These are phyloP conservation scores for Pampusana beccarii DNA, from an alignment of 2,113 vertebrate species.

Conservation along the genomic window DNA sequence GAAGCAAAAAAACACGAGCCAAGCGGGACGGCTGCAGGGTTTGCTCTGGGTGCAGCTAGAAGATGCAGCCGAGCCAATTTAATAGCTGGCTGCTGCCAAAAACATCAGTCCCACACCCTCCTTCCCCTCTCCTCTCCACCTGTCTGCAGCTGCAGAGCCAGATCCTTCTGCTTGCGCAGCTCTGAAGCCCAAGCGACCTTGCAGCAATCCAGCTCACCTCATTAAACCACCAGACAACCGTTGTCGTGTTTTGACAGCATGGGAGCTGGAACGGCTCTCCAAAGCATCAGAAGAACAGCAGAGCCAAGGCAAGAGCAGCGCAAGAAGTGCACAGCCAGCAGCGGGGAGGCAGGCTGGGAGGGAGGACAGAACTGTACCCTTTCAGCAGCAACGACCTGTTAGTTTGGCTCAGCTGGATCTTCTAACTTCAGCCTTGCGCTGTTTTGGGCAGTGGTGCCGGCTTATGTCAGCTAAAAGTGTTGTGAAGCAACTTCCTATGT, in stretches of 20 bases:
- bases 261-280: neutral
- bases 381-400: conserved; percentile 2
- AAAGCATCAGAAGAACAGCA: neutral
- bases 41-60: neutral
- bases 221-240: neutral
- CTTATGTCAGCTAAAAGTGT: conserved; percentile 38
- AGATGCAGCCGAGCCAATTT: neutral
- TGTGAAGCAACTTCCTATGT: conserved; percentile 16
- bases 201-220: neutral
- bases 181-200: neutral
- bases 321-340: neutral
- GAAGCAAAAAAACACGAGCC: neutral
- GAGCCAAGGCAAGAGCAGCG: neutral
- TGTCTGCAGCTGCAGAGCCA: neutral
- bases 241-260: neutral
- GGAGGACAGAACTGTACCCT: neutral
- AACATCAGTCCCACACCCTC: neutral
- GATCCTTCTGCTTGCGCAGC: neutral
- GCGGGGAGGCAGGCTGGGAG: neutral
- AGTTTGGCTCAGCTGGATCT: conserved; percentile 43
- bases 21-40: neutral
- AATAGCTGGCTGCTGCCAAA: conserved; percentile 15
- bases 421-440: neutral
- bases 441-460: neutral
- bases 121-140: neutral